These are phyloP conservation scores for Coreoperca whiteheadi DNA, from an alignment of 2,113 vertebrate genomes.

Conservation along the genomic window DNA sequence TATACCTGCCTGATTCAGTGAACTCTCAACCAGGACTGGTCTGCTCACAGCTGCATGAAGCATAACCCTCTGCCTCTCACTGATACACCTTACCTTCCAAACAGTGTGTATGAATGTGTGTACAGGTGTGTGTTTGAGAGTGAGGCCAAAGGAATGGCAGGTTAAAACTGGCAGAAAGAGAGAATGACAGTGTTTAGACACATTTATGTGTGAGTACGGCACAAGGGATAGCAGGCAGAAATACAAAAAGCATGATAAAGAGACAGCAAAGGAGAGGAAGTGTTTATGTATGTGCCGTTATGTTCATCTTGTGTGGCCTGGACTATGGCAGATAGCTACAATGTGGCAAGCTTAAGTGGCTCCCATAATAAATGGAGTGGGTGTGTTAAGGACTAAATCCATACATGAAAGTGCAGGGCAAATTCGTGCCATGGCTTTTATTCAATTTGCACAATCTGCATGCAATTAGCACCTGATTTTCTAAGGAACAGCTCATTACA, in stretches of 20 bases:
- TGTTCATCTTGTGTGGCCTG: background rate
- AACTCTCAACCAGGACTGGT: conserved; percentile 67
- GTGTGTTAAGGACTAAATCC: conserved; percentile 2
- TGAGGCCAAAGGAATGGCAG: conserved; percentile 4
- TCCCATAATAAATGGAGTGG: conserved; percentile 11
- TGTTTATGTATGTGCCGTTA: background rate
- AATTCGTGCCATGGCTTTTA: conserved; percentile 18
- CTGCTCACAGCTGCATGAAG: conserved; percentile 64
- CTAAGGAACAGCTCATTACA: conserved; percentile 33
- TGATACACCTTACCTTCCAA: conserved; percentile 37
- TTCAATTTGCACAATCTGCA: conserved; percentile 43
- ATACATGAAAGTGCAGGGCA: conserved; percentile 24
- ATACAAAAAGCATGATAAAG: background rate
- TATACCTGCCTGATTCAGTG: conserved; percentile 71
- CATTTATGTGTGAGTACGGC: background rate
- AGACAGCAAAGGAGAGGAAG: background rate
- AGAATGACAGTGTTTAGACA: background rate
- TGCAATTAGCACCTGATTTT: conserved; percentile 49
- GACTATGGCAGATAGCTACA: background rate
- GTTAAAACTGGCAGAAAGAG: conserved; percentile 9
- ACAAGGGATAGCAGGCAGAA: background rate
- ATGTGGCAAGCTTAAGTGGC: conserved; percentile 7
- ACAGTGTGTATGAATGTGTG: conserved; percentile 10
- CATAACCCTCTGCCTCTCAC: conserved; percentile 47
- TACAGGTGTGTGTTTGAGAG: conserved; percentile 17